phyloP scores from a whole-genome alignment of 1,140 invertebrate genomes.

The Neodiprion fabricii region DNA sequence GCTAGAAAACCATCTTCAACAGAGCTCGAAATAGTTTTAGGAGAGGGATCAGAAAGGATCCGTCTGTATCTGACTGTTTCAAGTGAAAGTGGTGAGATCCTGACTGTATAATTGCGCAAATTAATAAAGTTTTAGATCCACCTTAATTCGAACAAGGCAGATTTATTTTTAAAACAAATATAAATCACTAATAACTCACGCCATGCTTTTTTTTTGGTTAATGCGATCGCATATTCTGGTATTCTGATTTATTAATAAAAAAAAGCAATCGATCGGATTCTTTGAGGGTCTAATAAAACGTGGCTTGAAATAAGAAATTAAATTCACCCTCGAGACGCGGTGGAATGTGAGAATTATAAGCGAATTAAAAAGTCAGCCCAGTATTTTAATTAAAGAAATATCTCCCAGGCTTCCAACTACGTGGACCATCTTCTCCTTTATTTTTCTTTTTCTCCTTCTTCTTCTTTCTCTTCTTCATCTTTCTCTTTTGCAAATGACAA shows the following conservation, averaged over 20 bases:
- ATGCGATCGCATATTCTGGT: too few species aligned
- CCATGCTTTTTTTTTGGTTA: too few species aligned
- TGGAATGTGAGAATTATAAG: conserved; percentile 3
- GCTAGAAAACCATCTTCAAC: neutral
- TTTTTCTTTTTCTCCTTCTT: neutral
- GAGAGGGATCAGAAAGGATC: neutral
- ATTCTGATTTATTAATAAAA: neutral
- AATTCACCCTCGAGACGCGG: neutral
- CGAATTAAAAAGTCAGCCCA: neutral
- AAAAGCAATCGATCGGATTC: neutral
- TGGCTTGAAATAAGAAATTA: neutral
- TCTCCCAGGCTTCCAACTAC: neutral
- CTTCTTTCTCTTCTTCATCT: neutral
- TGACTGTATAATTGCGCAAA: too few species aligned
- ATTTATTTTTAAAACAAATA: too few species aligned
- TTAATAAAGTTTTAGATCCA: too few species aligned
- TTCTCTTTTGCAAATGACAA: neutral
- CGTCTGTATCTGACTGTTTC: neutral
- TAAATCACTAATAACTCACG: too few species aligned
- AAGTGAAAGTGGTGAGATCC: neutral
- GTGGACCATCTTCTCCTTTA: neutral
- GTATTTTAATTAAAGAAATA: neutral
- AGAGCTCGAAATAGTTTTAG: neutral
- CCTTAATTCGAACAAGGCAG: too few species aligned
- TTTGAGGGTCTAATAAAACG: neutral